Evolutionary conservation across 2,888 invertebrate species (phyloP).

Genomic region (Zygogramma bicolorata): DNA sequence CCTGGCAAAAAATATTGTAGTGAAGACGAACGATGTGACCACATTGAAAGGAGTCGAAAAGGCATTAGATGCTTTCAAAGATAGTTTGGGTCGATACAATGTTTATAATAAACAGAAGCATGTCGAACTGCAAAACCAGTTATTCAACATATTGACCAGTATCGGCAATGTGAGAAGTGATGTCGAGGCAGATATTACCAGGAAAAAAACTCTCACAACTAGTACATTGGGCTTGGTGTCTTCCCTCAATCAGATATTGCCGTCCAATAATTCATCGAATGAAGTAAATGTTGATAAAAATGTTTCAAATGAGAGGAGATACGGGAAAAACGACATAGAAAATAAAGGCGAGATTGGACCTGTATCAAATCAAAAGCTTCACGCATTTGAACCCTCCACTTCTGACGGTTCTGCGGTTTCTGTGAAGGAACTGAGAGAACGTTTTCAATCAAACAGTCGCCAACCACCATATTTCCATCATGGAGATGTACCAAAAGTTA

Average conservation of each 20-base stretch:
- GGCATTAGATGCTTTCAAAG: slow-evolving; percentile 42
- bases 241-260: slow-evolving; percentile 47
- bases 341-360: neutral
- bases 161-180: slow-evolving; percentile 47
- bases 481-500: no score
- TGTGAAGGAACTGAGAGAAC: slow-evolving; percentile 30
- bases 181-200: slow-evolving; percentile 35
- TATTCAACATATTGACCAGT: slow-evolving; percentile 48
- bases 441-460: slow-evolving; percentile 5
- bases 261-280: slow-evolving; percentile 24
- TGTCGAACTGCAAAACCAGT: slow-evolving; percentile 49
- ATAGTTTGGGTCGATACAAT: slow-evolving; percentile 44
- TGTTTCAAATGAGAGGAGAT: neutral
- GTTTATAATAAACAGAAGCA: slow-evolving; percentile 51
- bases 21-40: slow-evolving; percentile 23
- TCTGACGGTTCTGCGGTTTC: slow-evolving; percentile 3
- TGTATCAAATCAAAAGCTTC: neutral
- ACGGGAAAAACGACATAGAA: neutral
- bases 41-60: slow-evolving; percentile 45
- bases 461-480: no score
- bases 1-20: slow-evolving; percentile 33
- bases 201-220: slow-evolving; percentile 40
- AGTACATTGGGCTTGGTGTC: slow-evolving; percentile 46
- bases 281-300: neutral
- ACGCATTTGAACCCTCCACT: neutral